These are phyloP conservation scores for Pygoscelis antarcticus DNA, from an alignment of 2,113 vertebrate genomes.

Conservation along the genomic window DNA sequence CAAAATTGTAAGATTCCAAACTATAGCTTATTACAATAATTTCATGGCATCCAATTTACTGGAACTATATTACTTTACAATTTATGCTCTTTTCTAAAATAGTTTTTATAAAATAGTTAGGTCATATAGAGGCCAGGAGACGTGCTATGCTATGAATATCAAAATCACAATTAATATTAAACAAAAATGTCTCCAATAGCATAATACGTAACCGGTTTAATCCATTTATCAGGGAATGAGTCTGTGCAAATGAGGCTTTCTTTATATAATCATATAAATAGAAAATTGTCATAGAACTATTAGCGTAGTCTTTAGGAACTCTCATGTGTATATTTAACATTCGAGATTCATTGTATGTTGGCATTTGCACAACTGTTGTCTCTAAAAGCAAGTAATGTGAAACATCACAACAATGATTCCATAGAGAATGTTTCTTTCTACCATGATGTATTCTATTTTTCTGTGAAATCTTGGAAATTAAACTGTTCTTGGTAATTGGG, in stretches of 20 bases:
- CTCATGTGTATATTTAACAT: conserved; percentile 35
- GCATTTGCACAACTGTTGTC: conserved; percentile 18
- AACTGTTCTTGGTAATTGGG: background rate
- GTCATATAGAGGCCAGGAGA: conserved; percentile 4
- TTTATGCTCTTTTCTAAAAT: conserved; percentile 12
- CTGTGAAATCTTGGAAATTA: conserved; percentile 17
- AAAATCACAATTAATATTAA: conserved; percentile 49
- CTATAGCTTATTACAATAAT: background rate
- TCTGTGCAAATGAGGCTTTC: background rate
- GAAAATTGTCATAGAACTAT: conserved; percentile 21
- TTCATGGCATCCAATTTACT: background rate
- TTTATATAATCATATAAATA: background rate
- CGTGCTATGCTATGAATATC: background rate
- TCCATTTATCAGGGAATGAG: conserved; percentile 10
- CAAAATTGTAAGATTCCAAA: background rate
- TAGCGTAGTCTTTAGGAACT: background rate
- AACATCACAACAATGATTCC: conserved; percentile 19
- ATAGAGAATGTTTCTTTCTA: conserved; percentile 33
- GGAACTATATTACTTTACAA: background rate
- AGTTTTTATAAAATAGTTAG: conserved; percentile 2
- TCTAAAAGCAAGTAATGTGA: conserved; percentile 42
- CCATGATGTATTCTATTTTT: background rate
- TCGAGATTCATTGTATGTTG: background rate
- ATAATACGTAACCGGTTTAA: background rate
- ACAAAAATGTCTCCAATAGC: background rate